Evolutionary conservation across 2,888 invertebrate genomes (phyloP).

Genomic region (Yponomeuta plumbellus): DNA sequence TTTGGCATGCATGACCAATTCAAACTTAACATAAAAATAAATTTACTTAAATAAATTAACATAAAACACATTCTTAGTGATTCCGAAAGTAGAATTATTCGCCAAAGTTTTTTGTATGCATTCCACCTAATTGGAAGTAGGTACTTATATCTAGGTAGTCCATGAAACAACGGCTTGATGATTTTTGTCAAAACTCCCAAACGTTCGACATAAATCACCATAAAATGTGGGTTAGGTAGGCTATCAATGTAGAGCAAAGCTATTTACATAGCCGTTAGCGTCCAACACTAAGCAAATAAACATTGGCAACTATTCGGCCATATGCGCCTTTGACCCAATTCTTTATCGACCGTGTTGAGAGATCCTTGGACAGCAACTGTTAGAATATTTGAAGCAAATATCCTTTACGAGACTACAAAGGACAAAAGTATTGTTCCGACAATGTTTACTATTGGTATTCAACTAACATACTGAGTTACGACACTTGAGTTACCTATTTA

Average conservation of each 20-base stretch:
- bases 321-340: background rate
- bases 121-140: too few relatives aligned
- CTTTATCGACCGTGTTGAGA: slow-evolving; percentile 1
- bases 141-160: too few relatives aligned
- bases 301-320: background rate
- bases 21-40: too few relatives aligned
- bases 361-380: background rate
- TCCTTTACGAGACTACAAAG: background rate
- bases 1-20: too few relatives aligned
- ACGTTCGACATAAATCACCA: background rate
- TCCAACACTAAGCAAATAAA: background rate
- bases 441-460: background rate
- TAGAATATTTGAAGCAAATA: background rate
- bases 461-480: background rate
- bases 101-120: too few relatives aligned
- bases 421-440: background rate
- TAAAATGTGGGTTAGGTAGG: slow-evolving; percentile 12
- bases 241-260: slow-evolving; percentile 4
- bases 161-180: too few relatives aligned
- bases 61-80: too few relatives aligned
- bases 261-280: background rate
- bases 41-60: too few relatives aligned
- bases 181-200: background rate
- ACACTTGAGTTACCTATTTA: background rate
- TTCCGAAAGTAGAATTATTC: too few relatives aligned